Evolutionary conservation across 2,797 vertebrate genomes (phyloP).

Genomic region (Sciaenops ocellatus): DNA sequence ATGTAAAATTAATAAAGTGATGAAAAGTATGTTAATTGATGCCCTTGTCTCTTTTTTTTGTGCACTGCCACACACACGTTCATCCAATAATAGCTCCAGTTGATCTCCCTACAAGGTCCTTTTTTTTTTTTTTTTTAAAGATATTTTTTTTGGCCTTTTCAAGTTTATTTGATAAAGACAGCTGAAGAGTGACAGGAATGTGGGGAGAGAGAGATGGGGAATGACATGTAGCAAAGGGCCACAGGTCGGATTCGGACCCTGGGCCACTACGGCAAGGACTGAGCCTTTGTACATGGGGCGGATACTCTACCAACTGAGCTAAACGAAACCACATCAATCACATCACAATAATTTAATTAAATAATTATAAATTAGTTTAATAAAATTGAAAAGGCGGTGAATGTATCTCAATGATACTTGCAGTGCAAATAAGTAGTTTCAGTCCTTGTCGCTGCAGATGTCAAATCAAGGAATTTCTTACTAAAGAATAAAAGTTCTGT

Average conservation of each 20-base stretch:
- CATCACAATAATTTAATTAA: not conserved
- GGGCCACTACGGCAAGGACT: too few species aligned
- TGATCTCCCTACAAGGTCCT: not conserved
- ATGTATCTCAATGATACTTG: not conserved
- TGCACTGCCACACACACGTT: not conserved
- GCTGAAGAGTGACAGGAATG: too few species aligned
- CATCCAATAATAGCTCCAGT: not conserved
- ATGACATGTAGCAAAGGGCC: too few species aligned
- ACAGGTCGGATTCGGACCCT: too few species aligned
- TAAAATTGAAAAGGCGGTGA: not conserved
- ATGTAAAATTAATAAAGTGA: constrained; percentile 55
- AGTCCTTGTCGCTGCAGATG: not conserved
- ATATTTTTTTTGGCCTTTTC: too few species aligned
- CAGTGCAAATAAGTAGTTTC: not conserved
- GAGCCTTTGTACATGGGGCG: too few species aligned
- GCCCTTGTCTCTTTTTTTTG: constrained; percentile 6
- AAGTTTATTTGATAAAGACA: too few species aligned
- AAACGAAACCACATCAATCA: too few species aligned
- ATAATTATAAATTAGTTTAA: not conserved
- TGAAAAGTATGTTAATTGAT: constrained; percentile 11
- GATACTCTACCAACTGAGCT: too few species aligned
- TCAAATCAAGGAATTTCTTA: not conserved
- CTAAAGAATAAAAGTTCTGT: not conserved
- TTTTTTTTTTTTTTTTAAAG: not conserved
- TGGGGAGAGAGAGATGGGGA: too few species aligned